Conservation (phyloP, 2,797 vertebrate genomes). For the Euphonia xanthogaster region DNA sequence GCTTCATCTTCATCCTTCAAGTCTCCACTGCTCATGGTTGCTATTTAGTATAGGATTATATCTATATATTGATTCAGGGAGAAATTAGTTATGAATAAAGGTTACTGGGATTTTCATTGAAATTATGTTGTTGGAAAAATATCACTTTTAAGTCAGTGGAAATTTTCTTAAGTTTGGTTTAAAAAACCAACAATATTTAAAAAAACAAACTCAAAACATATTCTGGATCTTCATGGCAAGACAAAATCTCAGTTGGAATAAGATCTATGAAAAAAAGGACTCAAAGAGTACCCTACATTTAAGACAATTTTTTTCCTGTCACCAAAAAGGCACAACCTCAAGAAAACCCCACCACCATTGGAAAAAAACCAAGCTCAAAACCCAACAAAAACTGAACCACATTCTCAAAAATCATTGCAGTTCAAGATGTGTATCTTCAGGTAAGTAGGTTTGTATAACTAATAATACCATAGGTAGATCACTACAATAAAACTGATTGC, state of each 20-base stretch:
- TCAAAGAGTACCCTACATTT: not conserved
- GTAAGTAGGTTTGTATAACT: not conserved
- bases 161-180: not conserved
- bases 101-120: not conserved
- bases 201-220: accelerated
- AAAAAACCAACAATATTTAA: not conserved
- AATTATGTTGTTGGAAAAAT: not conserved
- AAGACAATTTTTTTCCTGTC: not conserved
- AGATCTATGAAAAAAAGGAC: not conserved
- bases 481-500: not conserved
- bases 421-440: not conserved
- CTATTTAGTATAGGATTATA: not conserved
- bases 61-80: not conserved
- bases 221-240: not conserved
- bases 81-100: not conserved
- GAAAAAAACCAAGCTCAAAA: not conserved
- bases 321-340: not conserved
- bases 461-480: not conserved
- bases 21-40: not conserved
- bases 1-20: not conserved
- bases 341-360: accelerated
- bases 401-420: not conserved
- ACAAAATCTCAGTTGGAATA: not conserved
- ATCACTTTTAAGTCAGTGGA: not conserved
- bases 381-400: not conserved